Evolutionary conservation across 2,888 invertebrate species (phyloP).

Genomic region (Masnerella sp.): DNA sequence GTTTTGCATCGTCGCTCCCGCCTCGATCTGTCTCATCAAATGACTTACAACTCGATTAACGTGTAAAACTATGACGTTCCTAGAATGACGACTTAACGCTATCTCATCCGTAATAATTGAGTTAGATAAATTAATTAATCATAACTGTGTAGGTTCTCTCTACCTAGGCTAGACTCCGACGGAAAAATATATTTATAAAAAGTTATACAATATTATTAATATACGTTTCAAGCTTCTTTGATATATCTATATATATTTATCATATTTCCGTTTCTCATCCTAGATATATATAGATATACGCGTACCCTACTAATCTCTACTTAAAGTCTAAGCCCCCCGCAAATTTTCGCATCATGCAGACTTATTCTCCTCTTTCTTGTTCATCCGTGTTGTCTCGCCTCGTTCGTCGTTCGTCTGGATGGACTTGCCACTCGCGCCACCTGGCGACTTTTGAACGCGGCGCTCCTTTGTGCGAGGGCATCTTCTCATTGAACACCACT

Average conservation of each 20-base stretch:
- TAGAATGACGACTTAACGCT: slow-evolving; percentile 70
- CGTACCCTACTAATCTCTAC: slow-evolving; percentile 67
- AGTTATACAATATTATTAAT: slow-evolving; percentile 76
- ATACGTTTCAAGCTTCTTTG: slow-evolving; percentile 76
- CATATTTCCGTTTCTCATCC: slow-evolving; percentile 32
- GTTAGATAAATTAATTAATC: slow-evolving; percentile 75
- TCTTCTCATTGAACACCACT: not conserved
- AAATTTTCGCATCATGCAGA: slow-evolving; percentile 64
- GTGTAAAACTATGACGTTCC: slow-evolving; percentile 74
- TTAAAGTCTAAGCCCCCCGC: slow-evolving; percentile 70
- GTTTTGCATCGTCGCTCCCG: slow-evolving; percentile 61
- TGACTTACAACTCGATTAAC: slow-evolving; percentile 61
- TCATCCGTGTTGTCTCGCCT: not conserved
- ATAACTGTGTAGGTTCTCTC: slow-evolving; percentile 73
- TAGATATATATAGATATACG: slow-evolving; percentile 61
- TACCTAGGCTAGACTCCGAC: slow-evolving; percentile 78
- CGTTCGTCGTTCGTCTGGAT: slow-evolving; percentile 63
- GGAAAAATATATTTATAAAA: slow-evolving; percentile 78
- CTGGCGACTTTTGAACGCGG: too few relatives aligned
- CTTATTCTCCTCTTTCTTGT: slow-evolving; percentile 17
- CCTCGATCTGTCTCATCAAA: slow-evolving; percentile 43
- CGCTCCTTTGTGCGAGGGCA: too few relatives aligned
- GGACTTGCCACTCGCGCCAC: too few relatives aligned
- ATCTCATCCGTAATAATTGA: slow-evolving; percentile 64
- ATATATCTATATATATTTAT: slow-evolving; percentile 67